Evolutionary conservation across 2,888 invertebrate genomes (phyloP), one percentile per base, ranked within the genome.

Genomic region (Octodonta nipae): DNA sequence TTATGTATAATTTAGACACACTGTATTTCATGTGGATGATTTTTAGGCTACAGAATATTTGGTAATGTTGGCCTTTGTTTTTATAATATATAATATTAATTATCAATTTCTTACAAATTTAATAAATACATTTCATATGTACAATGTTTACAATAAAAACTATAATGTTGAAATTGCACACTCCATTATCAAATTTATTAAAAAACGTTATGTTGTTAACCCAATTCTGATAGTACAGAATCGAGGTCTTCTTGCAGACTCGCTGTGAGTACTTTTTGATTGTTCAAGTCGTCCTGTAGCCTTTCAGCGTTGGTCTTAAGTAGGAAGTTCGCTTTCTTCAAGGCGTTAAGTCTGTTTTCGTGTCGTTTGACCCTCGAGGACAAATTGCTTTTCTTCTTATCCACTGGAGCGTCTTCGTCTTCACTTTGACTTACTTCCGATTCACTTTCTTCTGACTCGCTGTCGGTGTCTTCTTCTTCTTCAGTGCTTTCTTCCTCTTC

Each of bases 281-380:
- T 83, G 33, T 78, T 73, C 27, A 88, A 72, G 54, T 87, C 85
- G 55, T 88, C 88, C 57, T 86, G 84, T 36, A 87, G 63, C 51
- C 85, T 70, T 59, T 88, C 88, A 1, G 87, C 84, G 55, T 87
- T 88, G 1, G 87, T 82, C 65, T 86, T 84, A 7, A 88, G 67
- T 45, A 88, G 67, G 40, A 85, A 82, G 53, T 88, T 89, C 28
- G 87, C 86, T 55, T 89, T 89, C 61, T 84, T 86, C 50, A 88
- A 64, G 0, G 85, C 83, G 22, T 77, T 71, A 6, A 88, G 66
- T 39, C 80, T 71, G 28, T 77, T 76, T 55, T 88, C 88, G 55
- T 87, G 81, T 32, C 78, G 71, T 53, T 82, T 84, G 2, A 76
- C 61, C 33, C 78, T 66, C 32, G 67, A 68, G 13, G 70, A 65